Base-by-base conservation (phyloP, 2,797 vertebrate species). In the Sarcophilus harrisii region DNA sequence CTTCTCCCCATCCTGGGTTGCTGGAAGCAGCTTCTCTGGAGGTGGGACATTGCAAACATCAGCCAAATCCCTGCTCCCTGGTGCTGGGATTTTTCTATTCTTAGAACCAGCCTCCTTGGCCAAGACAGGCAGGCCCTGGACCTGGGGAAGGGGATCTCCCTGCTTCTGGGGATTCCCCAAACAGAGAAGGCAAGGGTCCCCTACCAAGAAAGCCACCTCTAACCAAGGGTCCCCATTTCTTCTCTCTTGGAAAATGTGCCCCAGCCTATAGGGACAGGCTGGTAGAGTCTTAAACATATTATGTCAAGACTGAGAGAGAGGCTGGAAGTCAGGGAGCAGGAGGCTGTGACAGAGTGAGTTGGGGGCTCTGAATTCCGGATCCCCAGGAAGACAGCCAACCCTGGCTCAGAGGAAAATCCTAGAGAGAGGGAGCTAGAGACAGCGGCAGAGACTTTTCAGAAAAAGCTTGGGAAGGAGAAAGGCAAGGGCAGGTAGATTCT, bases 221-320 rank as follows among this genome's bases (percentile, higher is more conserved):
- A 45, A 81, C 21, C 38, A 27, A 87, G 24, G 27, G 21, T 87
- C 38, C 38, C 38, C 38, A 87, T 38, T 73, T 30, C 30, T 38
- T 87, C 73, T 49, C 21, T 32, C 16, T 4, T 81, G 21, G 38
- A 38, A 87, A 87, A 87, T 45, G 12, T 81, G 13, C 3, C 73
- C 21, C 73, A 49, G 38, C 73, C 38, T 49, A 87, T 4, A 91
- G 58, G 87, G 45, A 58, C 92, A 52, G 92, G 87, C 49, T 90
- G 24, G 73, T 92, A 95, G 94, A 92, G 91, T 95, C 97, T 97
- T 97, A 97, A 66, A 87, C 94, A 87, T 97, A 58, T 96, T 81
- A 92, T 96, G 91, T 93, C 95, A 97, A 97, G 97, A 95, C 97
- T 38, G 32, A 97, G 95, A 92, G 95, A 92, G 49, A 94, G 95